Evolutionary conservation across 1,140 invertebrate genomes (phyloP), one percentile per base, ranked within the genome.

Genomic region (Coptotermes formosanus): DNA sequence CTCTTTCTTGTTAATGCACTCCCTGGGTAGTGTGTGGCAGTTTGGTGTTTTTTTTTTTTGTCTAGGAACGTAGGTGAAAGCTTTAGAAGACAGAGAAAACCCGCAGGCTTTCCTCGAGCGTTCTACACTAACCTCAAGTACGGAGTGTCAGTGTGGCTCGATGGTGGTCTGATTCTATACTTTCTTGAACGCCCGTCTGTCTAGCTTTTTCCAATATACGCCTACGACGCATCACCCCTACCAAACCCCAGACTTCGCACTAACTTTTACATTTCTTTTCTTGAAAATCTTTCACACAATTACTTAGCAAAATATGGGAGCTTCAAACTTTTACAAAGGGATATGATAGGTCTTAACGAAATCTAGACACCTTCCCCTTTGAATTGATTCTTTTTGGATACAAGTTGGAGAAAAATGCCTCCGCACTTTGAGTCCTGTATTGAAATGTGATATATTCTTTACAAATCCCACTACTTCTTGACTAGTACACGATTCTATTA

Each of bases 261-360:
- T 30, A 75, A 75, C 64, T 75, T 75, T 75, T 75, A 1, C 64
- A 30, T 75, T 75, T 75, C 4, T 16, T 75, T 25, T 75, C 64
- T 30, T 75, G 64, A 75, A 75, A 75, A 75, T 75, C 25, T 75
- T 30, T 75, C 25, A 0, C 64, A 75, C 64, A 75, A 75, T 75
- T 75, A 75, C 64, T 75, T 75, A 75, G 25, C 25, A 75, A 75
- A 75, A 75, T 30, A 75, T 75, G 64, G 21, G 64, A 75, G n/a
- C 14, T 30, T 75, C n/a, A 75, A 30, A 75, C 25, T 30, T 75
- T 75, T 75, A 6, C 64, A 75, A 30, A 75, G 64, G 30, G 25
- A 75, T 8, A 75, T 75, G 30, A 30, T 75, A 75, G 25, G 64
- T 75, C 64, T 75, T 75, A 75, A 75, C n/a, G 25, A 14, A 30